A percentile compares a stretch with the other conserved stretches of the same genome.
Evolutionary conservation across 2,888 invertebrate species (phyloP).

Genomic region (Ectobius pallidus): DNA sequence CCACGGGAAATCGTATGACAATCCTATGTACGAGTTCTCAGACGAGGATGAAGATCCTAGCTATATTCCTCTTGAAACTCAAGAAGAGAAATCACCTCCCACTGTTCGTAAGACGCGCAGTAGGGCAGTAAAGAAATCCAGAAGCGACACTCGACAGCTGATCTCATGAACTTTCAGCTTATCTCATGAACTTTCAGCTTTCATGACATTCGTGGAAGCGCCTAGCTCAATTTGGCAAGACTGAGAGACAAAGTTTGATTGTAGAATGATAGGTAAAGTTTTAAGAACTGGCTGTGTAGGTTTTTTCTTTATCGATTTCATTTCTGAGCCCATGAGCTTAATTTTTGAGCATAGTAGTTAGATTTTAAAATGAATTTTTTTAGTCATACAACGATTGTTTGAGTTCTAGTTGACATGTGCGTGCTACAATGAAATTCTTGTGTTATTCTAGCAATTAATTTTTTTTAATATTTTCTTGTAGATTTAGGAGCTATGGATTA

Average conservation of each 20-base stretch:
- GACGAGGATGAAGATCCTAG: conserved; percentile 13
- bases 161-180: neutral
- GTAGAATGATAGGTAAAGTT: neutral
- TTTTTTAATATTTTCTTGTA: no score
- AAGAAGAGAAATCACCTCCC: neutral
- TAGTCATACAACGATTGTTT: no score
- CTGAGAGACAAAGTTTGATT: conserved; percentile 6
- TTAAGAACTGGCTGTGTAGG: neutral
- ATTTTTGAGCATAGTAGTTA: no score
- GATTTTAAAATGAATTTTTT: no score
- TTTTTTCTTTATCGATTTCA: no score
- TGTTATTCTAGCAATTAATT: no score
- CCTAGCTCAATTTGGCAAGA: conserved; percentile 19
- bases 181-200: neutral
- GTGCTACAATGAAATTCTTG: no score
- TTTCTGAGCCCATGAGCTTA: no score
- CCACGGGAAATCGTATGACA: neutral
- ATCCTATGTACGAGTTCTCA: neutral
- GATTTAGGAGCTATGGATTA: no score
- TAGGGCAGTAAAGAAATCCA: neutral
- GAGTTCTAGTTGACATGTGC: no score
- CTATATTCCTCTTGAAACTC: neutral
- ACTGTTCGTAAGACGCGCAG: conserved; percentile 17
- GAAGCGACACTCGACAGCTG: neutral
- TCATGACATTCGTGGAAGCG: neutral